A percentile compares a stretch with the other conserved stretches of the same genome.
These are phyloP conservation scores for Nasonia longicornis DNA, from an alignment of 1,140 invertebrate genomes.

Conservation along the genomic window DNA sequence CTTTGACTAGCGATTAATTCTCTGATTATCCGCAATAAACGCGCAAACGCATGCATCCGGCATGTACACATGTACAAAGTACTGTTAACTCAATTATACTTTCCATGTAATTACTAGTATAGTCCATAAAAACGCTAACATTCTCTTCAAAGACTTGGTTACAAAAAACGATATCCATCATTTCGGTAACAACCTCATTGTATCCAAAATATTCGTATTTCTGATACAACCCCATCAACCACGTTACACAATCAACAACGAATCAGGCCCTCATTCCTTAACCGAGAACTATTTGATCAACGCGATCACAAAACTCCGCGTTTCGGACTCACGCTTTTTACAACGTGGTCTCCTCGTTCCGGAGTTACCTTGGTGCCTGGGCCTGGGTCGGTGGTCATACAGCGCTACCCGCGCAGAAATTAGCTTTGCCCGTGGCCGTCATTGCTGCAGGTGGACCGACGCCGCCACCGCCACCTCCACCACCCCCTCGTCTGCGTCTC, in stretches of 20 bases:
- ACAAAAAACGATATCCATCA: background rate
- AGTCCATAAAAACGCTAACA: slow-evolving; percentile 26
- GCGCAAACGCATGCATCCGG: background rate
- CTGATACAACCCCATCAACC: background rate
- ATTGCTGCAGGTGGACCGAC: background rate
- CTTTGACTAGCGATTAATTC: too few relatives aligned
- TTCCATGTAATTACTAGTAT: background rate
- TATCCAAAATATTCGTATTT: background rate
- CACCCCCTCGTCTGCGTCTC: slow-evolving; percentile 57
- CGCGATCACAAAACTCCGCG: background rate
- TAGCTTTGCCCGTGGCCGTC: slow-evolving; percentile 48
- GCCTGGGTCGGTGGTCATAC: slow-evolving; percentile 68
- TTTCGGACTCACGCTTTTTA: slow-evolving; percentile 43
- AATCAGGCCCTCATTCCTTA: background rate
- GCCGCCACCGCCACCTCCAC: slow-evolving; percentile 47
- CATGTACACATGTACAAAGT: slow-evolving; percentile 1
- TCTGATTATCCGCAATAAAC: too few relatives aligned
- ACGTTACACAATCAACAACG: background rate
- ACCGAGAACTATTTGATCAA: background rate
- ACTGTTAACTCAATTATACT: slow-evolving; percentile 1
- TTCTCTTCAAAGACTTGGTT: background rate
- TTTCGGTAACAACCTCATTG: background rate
- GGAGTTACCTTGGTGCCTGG: slow-evolving; percentile 64
- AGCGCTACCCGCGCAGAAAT: slow-evolving; percentile 65
- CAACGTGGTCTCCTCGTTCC: slow-evolving; percentile 60